Conservation (phyloP, 2,113 vertebrate species). For the Alligator sinensis region DNA sequence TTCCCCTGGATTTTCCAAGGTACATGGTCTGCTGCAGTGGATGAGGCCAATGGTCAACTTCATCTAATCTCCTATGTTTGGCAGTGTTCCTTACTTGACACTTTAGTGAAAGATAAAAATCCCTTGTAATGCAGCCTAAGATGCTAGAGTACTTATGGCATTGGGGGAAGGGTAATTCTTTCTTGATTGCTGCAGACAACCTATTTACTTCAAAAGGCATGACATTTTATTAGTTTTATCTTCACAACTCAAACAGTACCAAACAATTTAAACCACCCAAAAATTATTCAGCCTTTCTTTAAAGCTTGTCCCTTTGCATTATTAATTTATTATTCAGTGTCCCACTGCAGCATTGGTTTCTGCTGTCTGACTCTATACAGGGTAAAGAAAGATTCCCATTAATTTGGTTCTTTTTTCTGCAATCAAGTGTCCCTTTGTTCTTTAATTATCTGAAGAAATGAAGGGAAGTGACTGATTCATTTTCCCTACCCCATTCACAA, state of each 20-base stretch:
- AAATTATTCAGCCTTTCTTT: too few species aligned
- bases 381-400: too few species aligned
- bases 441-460: neutral
- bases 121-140: neutral
- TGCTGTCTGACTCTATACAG: too few species aligned
- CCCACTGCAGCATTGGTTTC: too few species aligned
- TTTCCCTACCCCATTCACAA: neutral
- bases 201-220: too few species aligned
- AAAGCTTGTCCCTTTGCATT: too few species aligned
- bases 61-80: neutral
- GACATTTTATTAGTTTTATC: too few species aligned
- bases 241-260: too few species aligned
- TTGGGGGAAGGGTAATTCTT: neutral
- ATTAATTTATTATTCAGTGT: too few species aligned
- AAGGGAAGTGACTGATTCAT: neutral
- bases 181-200: too few species aligned
- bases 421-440: neutral
- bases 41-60: neutral
- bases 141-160: fast-evolving
- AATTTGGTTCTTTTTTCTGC: too few species aligned
- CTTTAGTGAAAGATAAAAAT: neutral
- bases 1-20: neutral
- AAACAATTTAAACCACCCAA: too few species aligned
- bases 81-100: neutral
- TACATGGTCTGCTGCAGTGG: neutral